Evolutionary conservation across 2,888 invertebrate species (phyloP), one percentile per base, ranked within the genome.

Genomic region (Trypoxylon attenuatum): DNA sequence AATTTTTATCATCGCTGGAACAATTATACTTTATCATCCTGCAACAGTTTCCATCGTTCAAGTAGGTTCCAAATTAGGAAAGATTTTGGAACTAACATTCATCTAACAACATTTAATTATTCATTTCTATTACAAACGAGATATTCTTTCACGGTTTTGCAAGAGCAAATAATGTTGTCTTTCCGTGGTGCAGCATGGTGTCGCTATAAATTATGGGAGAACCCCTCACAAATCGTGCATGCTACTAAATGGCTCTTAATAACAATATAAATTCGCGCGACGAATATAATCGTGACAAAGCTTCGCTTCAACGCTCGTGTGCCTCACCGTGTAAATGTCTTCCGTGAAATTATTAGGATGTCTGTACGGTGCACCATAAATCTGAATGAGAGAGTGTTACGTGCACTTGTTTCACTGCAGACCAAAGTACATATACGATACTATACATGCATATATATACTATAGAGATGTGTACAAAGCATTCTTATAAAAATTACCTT

Each of bases 151-250:
- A 21, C 13, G 25, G 15, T 45, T 45, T 49, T 38, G 33, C 16
- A 49, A 49, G 13, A 38, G 5, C 38, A 22, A 49, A 49, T 49
- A 38, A 49, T 49, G 33, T 33, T 49, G 49, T 38, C 49, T 49
- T 33, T 13, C 13, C 33, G 13, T 19, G 29, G 29, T 27, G 18
- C 47, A 1, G 18, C 29, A 16, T 8, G 10, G 3, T 27, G 4
- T 2, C 33, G 19, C 21, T 33, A 51, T 51, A 41, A 51, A 51
- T 51, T 25, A 51, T 41, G 23, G 16, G 10, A 3, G 33, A 38
- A 22, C 22, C 13, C 50, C 6, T 15, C 15, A 8, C n/a, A n/a
- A n/a, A 27, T 5, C 22, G 45, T 25, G 16, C 38, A 38, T 49
- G 41, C 51, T 18, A 51, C 23, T 13, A 41, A 41, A 51, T 25